Percentiles rank a stretch among this genome's conserved stretches.
phyloP scores from a whole-genome alignment of 1,140 invertebrate genomes.

The Rhysida immarginata region DNA sequence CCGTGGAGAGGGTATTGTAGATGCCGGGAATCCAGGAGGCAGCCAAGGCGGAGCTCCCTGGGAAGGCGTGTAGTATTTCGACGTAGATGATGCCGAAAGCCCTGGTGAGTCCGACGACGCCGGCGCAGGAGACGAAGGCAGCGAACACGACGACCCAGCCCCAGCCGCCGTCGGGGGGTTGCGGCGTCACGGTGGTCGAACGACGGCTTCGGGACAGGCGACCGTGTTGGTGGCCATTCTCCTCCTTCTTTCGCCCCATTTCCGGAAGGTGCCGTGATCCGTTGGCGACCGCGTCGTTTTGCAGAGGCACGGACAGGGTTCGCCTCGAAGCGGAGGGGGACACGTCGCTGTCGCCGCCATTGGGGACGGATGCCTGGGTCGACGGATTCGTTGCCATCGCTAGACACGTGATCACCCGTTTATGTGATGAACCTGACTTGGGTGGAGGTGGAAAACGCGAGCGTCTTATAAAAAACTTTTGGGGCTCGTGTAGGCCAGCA shows the following conservation, averaged over 20 bases:
- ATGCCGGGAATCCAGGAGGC: conserved; percentile 3
- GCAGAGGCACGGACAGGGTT: no score
- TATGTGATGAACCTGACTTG: no score
- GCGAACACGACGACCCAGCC: conserved; percentile 84
- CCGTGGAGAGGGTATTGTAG: conserved; percentile 2
- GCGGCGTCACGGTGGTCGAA: neutral
- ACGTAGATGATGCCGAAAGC: conserved; percentile 6
- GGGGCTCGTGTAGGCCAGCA: no score
- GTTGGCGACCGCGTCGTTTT: no score
- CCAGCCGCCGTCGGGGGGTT: conserved; percentile 49
- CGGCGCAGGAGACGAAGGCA: conserved; percentile 47
- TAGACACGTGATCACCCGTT: no score
- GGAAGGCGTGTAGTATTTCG: neutral
- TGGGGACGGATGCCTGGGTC: no score
- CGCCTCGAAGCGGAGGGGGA: no score
- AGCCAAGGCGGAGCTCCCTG: neutral
- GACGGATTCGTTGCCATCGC: no score
- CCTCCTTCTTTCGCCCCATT: neutral
- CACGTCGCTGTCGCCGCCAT: no score
- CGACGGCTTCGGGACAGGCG: no score
- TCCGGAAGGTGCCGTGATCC: neutral
- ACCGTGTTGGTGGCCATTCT: neutral
- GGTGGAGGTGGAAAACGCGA: no score
- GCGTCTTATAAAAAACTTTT: no score
- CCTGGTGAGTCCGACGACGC: conserved; percentile 1